These are phyloP conservation scores for Allacma fusca DNA, from an alignment of 2,888 invertebrate species.

Conservation along the genomic window DNA sequence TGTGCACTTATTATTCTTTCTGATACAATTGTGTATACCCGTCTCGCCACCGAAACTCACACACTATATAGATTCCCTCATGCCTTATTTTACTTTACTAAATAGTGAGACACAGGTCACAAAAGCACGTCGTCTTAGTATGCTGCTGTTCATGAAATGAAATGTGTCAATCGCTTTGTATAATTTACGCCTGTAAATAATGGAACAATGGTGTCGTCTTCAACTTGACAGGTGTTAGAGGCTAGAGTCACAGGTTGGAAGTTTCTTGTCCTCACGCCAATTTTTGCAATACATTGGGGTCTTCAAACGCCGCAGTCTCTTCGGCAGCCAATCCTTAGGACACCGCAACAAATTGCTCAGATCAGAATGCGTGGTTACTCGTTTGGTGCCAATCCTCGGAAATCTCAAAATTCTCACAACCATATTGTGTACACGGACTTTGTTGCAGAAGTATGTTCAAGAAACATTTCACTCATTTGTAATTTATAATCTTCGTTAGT, in stretches of 20 bases:
- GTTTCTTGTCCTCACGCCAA: conserved; percentile 85
- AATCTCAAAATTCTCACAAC: conserved; percentile 59
- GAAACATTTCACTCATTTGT: background rate
- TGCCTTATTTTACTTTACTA: no score
- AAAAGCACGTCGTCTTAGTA: background rate
- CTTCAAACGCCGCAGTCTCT: conserved; percentile 67
- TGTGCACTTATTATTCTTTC: background rate
- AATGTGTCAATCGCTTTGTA: background rate
- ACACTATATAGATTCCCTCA: background rate
- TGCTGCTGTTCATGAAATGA: background rate
- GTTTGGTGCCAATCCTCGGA: conserved; percentile 54
- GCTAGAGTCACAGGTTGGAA: conserved; percentile 89
- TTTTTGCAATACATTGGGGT: conserved; percentile 91
- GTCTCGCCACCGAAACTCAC: background rate
- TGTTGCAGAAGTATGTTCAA: conserved; percentile 57
- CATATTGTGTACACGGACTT: conserved; percentile 60
- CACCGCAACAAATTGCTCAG: conserved; percentile 49
- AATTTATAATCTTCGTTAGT: background rate
- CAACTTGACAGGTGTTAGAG: conserved; percentile 79
- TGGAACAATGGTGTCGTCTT: conserved; percentile 11
- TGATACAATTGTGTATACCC: no score
- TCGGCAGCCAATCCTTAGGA: conserved; percentile 52
- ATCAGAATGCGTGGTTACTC: conserved; percentile 51
- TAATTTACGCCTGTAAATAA: conserved; percentile 3
- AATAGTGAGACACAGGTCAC: background rate